A percentile compares a stretch with the other conserved stretches of the same genome.
These are phyloP conservation scores for Erinaceus europaeus DNA, from an alignment of 2,113 vertebrate genomes.

Conservation along the genomic window DNA sequence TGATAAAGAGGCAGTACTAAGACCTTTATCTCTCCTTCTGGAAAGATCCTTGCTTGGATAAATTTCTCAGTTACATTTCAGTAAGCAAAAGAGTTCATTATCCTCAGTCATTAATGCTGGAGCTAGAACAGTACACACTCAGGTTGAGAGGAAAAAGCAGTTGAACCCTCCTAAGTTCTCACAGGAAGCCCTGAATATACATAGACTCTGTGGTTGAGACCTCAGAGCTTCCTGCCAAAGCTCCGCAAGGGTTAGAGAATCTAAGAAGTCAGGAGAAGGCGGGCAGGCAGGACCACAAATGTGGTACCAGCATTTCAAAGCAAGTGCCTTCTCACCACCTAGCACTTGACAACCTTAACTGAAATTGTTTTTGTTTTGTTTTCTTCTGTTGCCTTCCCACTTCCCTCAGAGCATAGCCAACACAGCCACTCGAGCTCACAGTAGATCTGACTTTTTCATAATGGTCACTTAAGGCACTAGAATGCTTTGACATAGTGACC, in stretches of 20 bases:
- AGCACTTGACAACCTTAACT: constrained; percentile 32
- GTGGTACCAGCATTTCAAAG: constrained; percentile 9
- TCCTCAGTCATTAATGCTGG: background rate
- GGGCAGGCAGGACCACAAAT: background rate
- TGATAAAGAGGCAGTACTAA: background rate
- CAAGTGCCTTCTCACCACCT: background rate
- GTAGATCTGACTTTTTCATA: background rate
- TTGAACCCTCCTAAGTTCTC: background rate
- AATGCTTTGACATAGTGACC: too few relatives aligned
- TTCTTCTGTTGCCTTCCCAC: background rate
- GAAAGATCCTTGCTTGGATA: background rate
- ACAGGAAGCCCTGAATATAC: constrained; percentile 59
- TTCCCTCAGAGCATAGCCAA: background rate
- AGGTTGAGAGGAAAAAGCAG: background rate
- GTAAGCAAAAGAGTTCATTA: background rate
- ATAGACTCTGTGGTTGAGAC: constrained; percentile 56
- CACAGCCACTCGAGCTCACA: background rate
- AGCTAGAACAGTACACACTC: background rate
- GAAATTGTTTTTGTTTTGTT: background rate
- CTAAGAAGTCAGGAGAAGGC: constrained; percentile 2
- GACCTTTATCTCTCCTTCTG: background rate
- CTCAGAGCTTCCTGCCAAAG: constrained; percentile 67
- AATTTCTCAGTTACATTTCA: background rate
- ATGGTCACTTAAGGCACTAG: background rate
- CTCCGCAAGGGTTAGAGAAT: constrained; percentile 11